Conservation (phyloP, 2,797 vertebrate species). For the Acanthurus leucopareius region DNA sequence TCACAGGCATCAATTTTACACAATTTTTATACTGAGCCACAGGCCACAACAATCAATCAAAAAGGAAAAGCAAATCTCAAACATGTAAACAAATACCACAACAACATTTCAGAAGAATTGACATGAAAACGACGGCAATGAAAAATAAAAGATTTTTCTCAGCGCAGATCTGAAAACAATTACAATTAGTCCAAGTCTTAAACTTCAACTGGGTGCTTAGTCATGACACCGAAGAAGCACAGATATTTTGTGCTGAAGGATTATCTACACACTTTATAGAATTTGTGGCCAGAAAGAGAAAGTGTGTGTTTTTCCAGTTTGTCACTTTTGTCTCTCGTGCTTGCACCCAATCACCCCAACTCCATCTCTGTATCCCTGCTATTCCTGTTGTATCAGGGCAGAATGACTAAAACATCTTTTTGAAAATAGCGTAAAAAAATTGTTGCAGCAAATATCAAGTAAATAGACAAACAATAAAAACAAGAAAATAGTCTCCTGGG, state of each 20-base stretch:
- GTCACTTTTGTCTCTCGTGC: too few relatives aligned
- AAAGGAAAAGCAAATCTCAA: slow-evolving; percentile 2
- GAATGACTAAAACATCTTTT: background rate
- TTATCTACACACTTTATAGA: too few relatives aligned
- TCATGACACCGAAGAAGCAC: too few relatives aligned
- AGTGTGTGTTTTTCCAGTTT: too few relatives aligned
- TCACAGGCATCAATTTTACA: slow-evolving; percentile 14
- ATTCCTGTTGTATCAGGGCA: background rate
- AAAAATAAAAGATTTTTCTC: background rate
- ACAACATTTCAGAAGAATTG: slow-evolving; percentile 10
- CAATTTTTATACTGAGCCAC: slow-evolving; percentile 15
- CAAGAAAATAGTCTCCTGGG: background rate
- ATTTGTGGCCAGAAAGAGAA: too few relatives aligned
- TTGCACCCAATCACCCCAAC: too few relatives aligned
- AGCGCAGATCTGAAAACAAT: background rate
- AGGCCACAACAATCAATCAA: slow-evolving; percentile 10
- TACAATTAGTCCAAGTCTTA: background rate
- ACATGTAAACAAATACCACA: background rate
- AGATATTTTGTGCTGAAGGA: too few relatives aligned
- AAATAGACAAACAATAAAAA: background rate
- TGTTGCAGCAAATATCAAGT: background rate
- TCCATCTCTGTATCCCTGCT: background rate
- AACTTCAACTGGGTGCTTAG: too few relatives aligned
- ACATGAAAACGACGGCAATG: background rate
- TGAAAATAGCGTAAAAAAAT: background rate